Percentiles rank a stretch among this genome's conserved stretches.
Conservation (phyloP, 1,140 invertebrate genomes). For the Oncopodura yosiiana region DNA sequence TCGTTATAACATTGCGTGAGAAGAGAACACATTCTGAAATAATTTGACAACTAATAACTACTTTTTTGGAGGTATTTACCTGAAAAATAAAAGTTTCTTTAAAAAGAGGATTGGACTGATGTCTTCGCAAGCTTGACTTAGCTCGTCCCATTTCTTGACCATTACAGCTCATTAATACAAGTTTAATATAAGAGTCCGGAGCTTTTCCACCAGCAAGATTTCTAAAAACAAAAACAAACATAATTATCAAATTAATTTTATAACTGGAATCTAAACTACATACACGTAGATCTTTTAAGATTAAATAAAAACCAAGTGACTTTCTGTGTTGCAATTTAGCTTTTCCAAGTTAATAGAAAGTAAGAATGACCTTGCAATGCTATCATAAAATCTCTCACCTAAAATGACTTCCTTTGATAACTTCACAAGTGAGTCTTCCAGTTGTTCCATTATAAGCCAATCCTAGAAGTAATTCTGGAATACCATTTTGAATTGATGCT, state of each 20-base stretch:
- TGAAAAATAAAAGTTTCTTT: constrained; percentile 95
- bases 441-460: constrained; percentile 87
- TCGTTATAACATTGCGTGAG: no score
- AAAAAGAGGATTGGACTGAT: constrained; percentile 88
- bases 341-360: no score
- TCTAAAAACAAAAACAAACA: constrained; percentile 40
- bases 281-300: no score
- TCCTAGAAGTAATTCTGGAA: constrained; percentile 78
- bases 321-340: no score
- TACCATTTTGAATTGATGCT: constrained; percentile 79
- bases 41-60: no score
- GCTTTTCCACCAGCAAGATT: constrained; percentile 57
- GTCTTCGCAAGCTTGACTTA: constrained; percentile 78
- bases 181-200: constrained; percentile 86
- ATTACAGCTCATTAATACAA: constrained; percentile 78
- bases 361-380: background rate
- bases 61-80: no score
- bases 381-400: constrained; percentile 47
- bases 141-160: constrained; percentile 83
- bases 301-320: no score
- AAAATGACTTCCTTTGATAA: constrained; percentile 88
- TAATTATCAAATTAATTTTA: background rate
- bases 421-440: constrained; percentile 80
- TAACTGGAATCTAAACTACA: no score
- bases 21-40: no score